Base-by-base conservation (phyloP, 2,797 vertebrate genomes). In the Acipenser ruthenus region DNA sequence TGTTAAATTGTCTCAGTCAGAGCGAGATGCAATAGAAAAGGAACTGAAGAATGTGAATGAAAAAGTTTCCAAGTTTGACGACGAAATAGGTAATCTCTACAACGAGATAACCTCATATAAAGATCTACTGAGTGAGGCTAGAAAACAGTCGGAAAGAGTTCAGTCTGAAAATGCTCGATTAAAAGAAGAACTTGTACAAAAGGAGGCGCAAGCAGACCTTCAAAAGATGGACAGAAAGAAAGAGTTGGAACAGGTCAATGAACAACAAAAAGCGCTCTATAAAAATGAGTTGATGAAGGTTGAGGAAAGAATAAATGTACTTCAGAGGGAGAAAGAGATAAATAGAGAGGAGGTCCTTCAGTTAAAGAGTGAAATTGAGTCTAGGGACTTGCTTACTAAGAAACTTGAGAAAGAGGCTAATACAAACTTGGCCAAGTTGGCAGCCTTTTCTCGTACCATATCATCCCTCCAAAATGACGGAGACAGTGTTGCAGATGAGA, bases 361-460 rank as follows among this genome's bases (percentile, higher is more conserved):
- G 1, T 75, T 93, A 69, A 84, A 70, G 50, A 80, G 78, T 61
- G 80, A 86, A 10, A 49, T 89, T 0, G 78, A 83, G 68, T 47
- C 76, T 0, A 85, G 79, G 65, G 81, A 88, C 13, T 78, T 89
- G 0, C 78, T 91, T 71, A 84, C 88, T 9, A 83, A 76, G 50
- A 80, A 78, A n/a, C 79, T 93, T 8, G 89, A 86, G 69, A 80
- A 80, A 59, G 84, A 89, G 1, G 62, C 86, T 3, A 85, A 90
- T 1, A 89, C 82, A 0, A 82, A 72, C 10, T 80, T 89, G 47
- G 83, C 82, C 6, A 91, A 80, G 63, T 53, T 94, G 65, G 83
- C 80, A 0, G 89, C 88, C 10, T 69, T 94, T 9, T 82, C 86
- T 0, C 83, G 83, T 62, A 80, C 80, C 13, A 76, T 82, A 78